Percentiles rank a stretch among this genome's conserved stretches.
Evolutionary conservation across 2,113 vertebrate genomes (phyloP).

Genomic region (Amphiprion percula): DNA sequence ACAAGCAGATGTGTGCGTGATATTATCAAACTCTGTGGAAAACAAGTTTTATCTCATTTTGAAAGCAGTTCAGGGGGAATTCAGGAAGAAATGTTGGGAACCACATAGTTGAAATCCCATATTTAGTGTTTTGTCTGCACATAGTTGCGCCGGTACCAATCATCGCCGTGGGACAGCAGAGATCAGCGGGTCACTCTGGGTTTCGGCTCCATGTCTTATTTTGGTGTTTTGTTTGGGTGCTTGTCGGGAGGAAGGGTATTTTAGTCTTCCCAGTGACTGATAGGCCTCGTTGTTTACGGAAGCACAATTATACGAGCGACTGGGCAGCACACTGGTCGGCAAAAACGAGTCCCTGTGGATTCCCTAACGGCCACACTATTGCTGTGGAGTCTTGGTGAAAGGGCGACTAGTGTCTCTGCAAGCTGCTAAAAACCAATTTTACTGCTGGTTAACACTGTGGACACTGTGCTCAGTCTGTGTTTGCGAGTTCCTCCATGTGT

Average conservation of each 20-base stretch:
- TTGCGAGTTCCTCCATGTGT: constrained; percentile 28
- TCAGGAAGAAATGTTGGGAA: constrained; percentile 1
- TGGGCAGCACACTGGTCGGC: constrained; percentile 45
- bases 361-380: constrained; percentile 38
- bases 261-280: constrained; percentile 69
- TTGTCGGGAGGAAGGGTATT: constrained; percentile 62
- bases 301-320: constrained; percentile 69
- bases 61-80: background rate
- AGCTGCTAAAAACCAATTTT: constrained; percentile 60
- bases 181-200: constrained; percentile 57
- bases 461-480: constrained; percentile 28
- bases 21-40: constrained; percentile 4
- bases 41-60: background rate
- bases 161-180: constrained; percentile 37
- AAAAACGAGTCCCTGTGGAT: constrained; percentile 56
- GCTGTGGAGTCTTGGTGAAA: constrained; percentile 34
- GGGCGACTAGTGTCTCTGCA: constrained; percentile 43
- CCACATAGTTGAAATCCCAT: constrained; percentile 1
- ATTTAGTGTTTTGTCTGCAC: constrained; percentile 16
- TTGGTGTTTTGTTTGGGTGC: constrained; percentile 71
- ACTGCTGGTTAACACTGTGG: constrained; percentile 43
- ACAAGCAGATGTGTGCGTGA: background rate
- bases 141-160: constrained; percentile 37
- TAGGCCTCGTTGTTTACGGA: constrained; percentile 72
- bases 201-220: constrained; percentile 57